Evolutionary conservation across 2,888 invertebrate species (phyloP), one percentile per base, ranked within the genome.

Genomic region (Perizoma affinitatum): DNA sequence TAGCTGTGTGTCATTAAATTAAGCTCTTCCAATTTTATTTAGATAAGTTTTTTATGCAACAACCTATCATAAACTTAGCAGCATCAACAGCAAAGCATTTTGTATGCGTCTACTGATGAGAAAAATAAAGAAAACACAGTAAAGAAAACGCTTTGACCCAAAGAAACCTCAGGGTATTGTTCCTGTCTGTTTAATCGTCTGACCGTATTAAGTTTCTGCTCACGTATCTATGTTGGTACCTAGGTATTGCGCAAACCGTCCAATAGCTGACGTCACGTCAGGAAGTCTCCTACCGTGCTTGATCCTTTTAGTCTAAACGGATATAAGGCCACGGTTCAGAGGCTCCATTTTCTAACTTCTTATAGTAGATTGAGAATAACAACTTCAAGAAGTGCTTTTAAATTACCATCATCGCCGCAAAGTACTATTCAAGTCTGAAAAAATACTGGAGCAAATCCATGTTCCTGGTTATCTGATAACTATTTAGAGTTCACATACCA

Each of bases 231-330:
- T 44, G 5, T 9, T 7, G 67, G 61, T 65, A 61, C 22, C 22
- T 42, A 42, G 54, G 22, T 65, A 70, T 73, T 71, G 71, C 69
- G 69, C 67, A 65, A 68, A 61, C 68, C 65, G 66, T 65, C 63
- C 68, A 71, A 49, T 54, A 11, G 55, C 34, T 43, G 54, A 82
- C 82, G 80, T 84, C 83, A 82, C 74, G 71, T 54, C 82, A 78
- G 85, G 86, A 86, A 84, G 83, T 83, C 76, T 82, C 72, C 78
- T 78, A 75, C 74, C 40, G 79, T 67, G 67, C 76, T 80, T 85
- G 82, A 88, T 88, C 86, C 87, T 83, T 86, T 88, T 86, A 87
- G 76, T 74, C 78, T 87, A 86, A 86, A 80, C 80, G 85, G 85
- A 88, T 87, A 82, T 86, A 71, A 3, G 22, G 22, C 22, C 71